A percentile compares a stretch with the other conserved stretches of the same genome.
Conservation (phyloP, 2,113 vertebrate genomes). For the Picathartes gymnocephalus region DNA sequence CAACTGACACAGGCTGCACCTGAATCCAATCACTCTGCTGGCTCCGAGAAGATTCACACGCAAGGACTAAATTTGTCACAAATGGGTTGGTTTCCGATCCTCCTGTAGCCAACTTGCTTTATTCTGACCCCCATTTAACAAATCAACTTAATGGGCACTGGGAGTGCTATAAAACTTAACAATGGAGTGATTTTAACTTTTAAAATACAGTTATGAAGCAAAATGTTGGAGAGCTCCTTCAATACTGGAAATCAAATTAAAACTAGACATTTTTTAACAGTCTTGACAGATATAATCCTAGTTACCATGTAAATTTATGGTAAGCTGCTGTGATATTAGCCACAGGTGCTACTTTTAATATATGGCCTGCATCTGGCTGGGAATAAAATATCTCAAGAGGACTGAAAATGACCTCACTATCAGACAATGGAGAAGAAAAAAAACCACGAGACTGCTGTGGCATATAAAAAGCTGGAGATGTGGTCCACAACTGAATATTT, state of each 20-base stretch:
- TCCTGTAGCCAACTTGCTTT: conserved; percentile 71
- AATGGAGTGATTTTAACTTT: conserved; percentile 80
- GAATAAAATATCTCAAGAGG: conserved; percentile 82
- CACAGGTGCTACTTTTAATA: conserved; percentile 89
- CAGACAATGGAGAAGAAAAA: conserved; percentile 76
- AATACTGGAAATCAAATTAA: conserved; percentile 88
- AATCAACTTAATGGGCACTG: conserved; percentile 82
- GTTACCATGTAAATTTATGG: conserved; percentile 89
- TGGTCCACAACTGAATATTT: conserved; percentile 69
- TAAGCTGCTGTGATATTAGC: conserved; percentile 85
- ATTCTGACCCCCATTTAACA: conserved; percentile 80
- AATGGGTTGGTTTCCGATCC: conserved; percentile 80
- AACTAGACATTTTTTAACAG: conserved; percentile 83
- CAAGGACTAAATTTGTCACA: conserved; percentile 75
- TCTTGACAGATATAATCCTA: conserved; percentile 85
- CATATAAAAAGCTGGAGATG: conserved; percentile 78
- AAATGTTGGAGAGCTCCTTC: conserved; percentile 77
- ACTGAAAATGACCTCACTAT: conserved; percentile 84
- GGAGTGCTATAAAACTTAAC: conserved; percentile 82
- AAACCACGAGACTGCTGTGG: conserved; percentile 68
- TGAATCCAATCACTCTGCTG: conserved; percentile 79
- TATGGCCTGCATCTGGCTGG: conserved; percentile 83
- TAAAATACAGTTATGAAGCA: conserved; percentile 81
- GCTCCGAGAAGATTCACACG: conserved; percentile 75
- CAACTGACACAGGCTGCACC: conserved; percentile 73